These are phyloP conservation scores for Lagodon rhomboides DNA, from an alignment of 2,797 vertebrate genomes.

Conservation along the genomic window DNA sequence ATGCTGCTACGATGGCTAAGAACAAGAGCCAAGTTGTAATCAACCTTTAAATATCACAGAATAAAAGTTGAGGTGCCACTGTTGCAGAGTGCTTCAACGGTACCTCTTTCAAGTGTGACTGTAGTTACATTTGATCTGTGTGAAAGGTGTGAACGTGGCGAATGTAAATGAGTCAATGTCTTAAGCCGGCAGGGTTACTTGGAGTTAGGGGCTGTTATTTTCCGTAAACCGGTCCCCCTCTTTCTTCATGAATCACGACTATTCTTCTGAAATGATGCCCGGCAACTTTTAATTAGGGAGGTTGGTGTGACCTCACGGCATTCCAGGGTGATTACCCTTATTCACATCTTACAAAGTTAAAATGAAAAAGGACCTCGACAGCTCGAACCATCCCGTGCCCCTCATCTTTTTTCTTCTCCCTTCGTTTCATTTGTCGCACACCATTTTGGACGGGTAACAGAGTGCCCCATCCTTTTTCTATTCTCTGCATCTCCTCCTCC, in stretches of 20 bases:
- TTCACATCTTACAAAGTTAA: conserved; percentile 75
- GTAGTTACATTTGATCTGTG: too few species aligned
- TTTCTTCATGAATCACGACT: conserved; percentile 46
- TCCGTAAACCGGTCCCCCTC: conserved; percentile 48
- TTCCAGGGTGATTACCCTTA: conserved; percentile 72
- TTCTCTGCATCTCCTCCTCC: conserved; percentile 53
- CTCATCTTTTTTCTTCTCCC: conserved; percentile 31
- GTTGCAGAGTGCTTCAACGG: too few species aligned
- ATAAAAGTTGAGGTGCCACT: neutral
- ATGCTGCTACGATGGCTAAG: neutral
- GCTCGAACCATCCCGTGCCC: conserved; percentile 38
- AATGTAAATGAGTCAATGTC: neutral
- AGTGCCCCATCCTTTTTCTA: conserved; percentile 53
- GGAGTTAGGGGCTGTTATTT: conserved; percentile 48
- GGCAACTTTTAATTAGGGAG: conserved; percentile 75
- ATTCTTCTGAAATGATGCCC: conserved; percentile 67
- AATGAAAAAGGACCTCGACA: conserved; percentile 59
- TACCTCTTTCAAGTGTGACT: too few species aligned
- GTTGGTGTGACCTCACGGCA: conserved; percentile 68
- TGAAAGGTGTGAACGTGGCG: too few species aligned
- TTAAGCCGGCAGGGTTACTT: conserved; percentile 26
- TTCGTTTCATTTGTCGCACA: conserved; percentile 43
- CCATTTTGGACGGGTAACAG: conserved; percentile 39
- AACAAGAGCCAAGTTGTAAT: neutral
- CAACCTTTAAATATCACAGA: neutral